Conservation (phyloP, 1,140 invertebrate species). For the Cydia strobilella region DNA sequence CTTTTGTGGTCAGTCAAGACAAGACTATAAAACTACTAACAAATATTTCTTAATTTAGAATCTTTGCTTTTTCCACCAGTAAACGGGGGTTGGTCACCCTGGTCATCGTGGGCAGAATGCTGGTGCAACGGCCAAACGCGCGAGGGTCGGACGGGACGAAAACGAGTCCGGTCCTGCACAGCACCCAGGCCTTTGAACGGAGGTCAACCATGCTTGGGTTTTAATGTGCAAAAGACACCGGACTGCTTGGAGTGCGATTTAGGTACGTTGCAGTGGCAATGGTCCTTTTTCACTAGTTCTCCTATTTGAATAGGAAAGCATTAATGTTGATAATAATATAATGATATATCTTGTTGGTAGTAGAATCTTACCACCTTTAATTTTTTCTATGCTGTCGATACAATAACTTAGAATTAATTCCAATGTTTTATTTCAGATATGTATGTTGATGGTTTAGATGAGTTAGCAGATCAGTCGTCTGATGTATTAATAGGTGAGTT, state of each 20-base stretch:
- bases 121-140: slow-evolving; percentile 81
- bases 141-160: slow-evolving; percentile 80
- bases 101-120: slow-evolving; percentile 94
- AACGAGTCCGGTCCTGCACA: slow-evolving; percentile 90
- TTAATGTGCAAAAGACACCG: slow-evolving; percentile 88
- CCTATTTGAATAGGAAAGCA: too few species aligned
- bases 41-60: too few species aligned
- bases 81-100: slow-evolving; percentile 94
- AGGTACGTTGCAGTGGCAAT: slow-evolving; percentile 47
- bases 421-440: slow-evolving; percentile 59
- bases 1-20: too few species aligned
- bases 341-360: too few species aligned
- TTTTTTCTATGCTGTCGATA: too few species aligned
- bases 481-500: slow-evolving; percentile 66
- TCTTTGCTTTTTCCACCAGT: slow-evolving; percentile 81
- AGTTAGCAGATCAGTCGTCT: slow-evolving; percentile 70
- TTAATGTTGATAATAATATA: too few species aligned
- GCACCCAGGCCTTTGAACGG: slow-evolving; percentile 94
- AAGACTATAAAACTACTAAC: too few species aligned
- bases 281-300: too few species aligned
- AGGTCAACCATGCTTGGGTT: slow-evolving; percentile 89
- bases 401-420: slow-evolving; percentile 25
- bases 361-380: too few species aligned
- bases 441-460: slow-evolving; percentile 67
- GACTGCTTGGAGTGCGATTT: slow-evolving; percentile 90